These are phyloP conservation scores for Ianthella basta DNA, from an alignment of 37 sponge, comb jelly and placozoan genomes.

Conservation along the genomic window DNA sequence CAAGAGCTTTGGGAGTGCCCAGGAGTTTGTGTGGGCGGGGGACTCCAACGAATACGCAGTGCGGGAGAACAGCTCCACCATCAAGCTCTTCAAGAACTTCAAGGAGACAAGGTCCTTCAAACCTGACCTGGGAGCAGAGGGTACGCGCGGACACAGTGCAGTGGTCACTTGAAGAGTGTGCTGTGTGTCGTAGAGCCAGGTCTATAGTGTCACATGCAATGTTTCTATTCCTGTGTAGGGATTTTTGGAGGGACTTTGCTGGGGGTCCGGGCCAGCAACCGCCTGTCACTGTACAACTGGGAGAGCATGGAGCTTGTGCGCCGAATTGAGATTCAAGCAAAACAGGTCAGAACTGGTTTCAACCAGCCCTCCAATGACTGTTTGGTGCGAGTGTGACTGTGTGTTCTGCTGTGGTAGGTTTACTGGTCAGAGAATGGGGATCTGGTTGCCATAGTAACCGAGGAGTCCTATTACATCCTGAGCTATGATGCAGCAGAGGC, in stretches of 20 bases:
- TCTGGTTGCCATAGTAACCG: conserved; percentile 76
- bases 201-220: background rate
- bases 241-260: conserved; percentile 94
- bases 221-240: conserved; percentile 23
- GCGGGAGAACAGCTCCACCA: conserved; percentile 65
- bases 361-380: background rate
- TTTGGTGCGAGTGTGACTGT: background rate
- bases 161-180: background rate
- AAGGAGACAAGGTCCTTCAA: conserved; percentile 93
- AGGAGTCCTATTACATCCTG: conserved; percentile 80
- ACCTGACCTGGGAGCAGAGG: conserved; percentile 92
- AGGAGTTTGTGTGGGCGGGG: conserved; percentile 98
- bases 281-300: conserved; percentile 89
- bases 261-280: conserved; percentile 70
- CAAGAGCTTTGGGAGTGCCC: conserved; percentile 94
- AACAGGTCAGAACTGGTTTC: conserved; percentile 52
- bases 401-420: conserved; percentile 48
- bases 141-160: background rate
- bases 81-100: conserved; percentile 97
- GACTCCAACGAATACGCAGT: conserved; percentile 94
- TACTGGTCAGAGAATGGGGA: conserved; percentile 91
- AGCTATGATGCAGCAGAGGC: conserved; percentile 66
- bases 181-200: no score
- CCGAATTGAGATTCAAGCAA: conserved; percentile 82
- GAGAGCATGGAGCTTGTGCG: conserved; percentile 80